These are phyloP conservation scores for Siniperca undulata DNA, from an alignment of 2,797 vertebrate genomes.

Conservation along the genomic window DNA sequence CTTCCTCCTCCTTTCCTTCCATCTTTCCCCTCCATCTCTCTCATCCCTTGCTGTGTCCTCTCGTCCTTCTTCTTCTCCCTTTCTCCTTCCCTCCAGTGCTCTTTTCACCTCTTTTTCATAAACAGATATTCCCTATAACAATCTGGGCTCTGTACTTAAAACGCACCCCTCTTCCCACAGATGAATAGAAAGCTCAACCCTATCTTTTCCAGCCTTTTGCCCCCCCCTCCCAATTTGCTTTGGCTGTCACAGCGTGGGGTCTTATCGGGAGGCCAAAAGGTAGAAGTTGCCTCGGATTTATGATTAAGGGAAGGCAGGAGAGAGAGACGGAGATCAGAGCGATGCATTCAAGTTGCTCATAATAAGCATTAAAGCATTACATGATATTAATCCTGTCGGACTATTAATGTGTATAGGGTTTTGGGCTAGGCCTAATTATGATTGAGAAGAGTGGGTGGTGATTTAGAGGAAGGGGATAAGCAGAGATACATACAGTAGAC, in stretches of 20 bases:
- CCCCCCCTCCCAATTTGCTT: conserved; percentile 86
- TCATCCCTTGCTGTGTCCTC: neutral
- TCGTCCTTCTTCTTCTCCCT: conserved; percentile 8
- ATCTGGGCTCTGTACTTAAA: conserved; percentile 84
- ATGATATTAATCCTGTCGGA: conserved; percentile 99
- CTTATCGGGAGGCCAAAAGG: conserved; percentile 95
- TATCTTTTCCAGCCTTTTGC: conserved; percentile 93
- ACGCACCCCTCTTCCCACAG: conserved; percentile 83
- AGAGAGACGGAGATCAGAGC: conserved; percentile 93
- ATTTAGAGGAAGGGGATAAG: conserved; percentile 65
- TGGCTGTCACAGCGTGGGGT: conserved; percentile 89
- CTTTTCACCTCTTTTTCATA: conserved; percentile 71
- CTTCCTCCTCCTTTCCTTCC: neutral
- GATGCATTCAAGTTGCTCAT: conserved; percentile 96
- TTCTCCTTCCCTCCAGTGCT: conserved; percentile 26
- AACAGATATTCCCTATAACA: conserved; percentile 89
- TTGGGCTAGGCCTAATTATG: conserved; percentile 94
- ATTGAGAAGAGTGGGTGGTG: conserved; percentile 88
- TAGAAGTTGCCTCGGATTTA: conserved; percentile 92
- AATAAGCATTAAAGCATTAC: conserved; percentile 99
- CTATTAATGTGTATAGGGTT: conserved; percentile 93
- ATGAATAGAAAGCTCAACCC: conserved; percentile 93
- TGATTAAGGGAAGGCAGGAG: conserved; percentile 89
- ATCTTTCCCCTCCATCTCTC: neutral
- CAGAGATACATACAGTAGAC: conserved; percentile 70